Base-by-base conservation (phyloP, 2,113 vertebrate genomes). In the Phalacrocorax brasilianus region DNA sequence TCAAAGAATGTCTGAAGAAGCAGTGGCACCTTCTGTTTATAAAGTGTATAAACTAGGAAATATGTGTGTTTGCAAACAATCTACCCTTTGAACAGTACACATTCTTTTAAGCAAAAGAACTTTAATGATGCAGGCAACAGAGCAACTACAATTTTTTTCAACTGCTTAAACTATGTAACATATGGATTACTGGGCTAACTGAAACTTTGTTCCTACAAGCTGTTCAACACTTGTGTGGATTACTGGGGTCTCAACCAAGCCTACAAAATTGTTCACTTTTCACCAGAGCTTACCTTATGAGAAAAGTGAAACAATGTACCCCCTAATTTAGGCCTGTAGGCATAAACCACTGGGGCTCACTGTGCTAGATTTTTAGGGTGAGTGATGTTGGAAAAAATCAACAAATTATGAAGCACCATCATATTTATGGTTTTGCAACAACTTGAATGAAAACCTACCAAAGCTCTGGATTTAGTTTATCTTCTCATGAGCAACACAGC, bases 1-100 rank as follows among this genome's bases (percentile, higher is more conserved):
- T 85, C 33, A 65, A 72, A 55, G 7, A 80, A n/a, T 5, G 2
- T 44, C 40, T 89, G 19, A 63, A 71, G 28, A 27, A 38, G 13
- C 9, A 53, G 7, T 27, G 20, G 56, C 15, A 82, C 11, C 17
- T 75, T 56, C 17, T 35, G 5, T 45, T 77, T 45, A 45, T n/a
- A 4, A 35, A 70, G 16, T 17, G 14, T 22, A 55, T 28, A 55
- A 53, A 49, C 11, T 13, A 77, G 10, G 24, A 76, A 90, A 76
- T 19, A 44, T 0, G 0, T 5, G 53, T 12, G 2, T 58, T 74
- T 84, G 50, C 7, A 91, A 80, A 10, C 4, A 62, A 45, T 28
- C 22, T 22, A 56, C 16, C 9, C 8, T 74, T 80, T 77, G 61
- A 53, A 66, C 28, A 3, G 4, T 27, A 32, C 2, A 21, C 3